These are phyloP conservation scores for Sparus aurata DNA, from an alignment of 2,797 vertebrate species.

Conservation along the genomic window DNA sequence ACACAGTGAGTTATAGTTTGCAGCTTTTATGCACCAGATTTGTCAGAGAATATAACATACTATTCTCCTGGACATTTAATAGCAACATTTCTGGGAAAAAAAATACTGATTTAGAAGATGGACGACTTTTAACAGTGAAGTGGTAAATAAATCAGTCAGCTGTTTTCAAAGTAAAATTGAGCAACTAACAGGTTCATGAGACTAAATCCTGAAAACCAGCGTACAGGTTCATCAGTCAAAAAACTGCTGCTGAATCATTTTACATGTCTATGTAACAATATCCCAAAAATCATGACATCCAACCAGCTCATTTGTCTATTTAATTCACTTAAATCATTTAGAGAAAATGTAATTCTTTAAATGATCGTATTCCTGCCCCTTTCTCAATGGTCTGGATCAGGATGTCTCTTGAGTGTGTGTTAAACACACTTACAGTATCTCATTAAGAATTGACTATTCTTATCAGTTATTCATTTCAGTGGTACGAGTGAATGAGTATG, in stretches of 20 bases:
- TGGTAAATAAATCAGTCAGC: background rate
- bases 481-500: background rate
- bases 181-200: background rate
- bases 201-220: background rate
- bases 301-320: background rate
- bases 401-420: background rate
- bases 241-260: background rate
- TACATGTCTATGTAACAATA: background rate
- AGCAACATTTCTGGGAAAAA: background rate
- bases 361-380: background rate
- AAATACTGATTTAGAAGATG: background rate
- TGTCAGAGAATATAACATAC: background rate
- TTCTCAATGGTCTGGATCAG: background rate
- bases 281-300: background rate
- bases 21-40: background rate
- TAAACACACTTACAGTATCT: background rate
- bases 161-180: background rate
- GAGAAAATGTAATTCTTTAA: background rate
- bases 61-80: background rate
- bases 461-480: background rate
- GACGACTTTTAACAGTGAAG: background rate
- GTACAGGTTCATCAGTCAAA: background rate
- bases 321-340: background rate
- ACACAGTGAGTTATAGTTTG: background rate
- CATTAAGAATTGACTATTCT: background rate